A percentile compares a stretch with the other conserved stretches of the same genome.
Evolutionary conservation across 2,113 vertebrate species (phyloP).

Genomic region (Camelus bactrianus): DNA sequence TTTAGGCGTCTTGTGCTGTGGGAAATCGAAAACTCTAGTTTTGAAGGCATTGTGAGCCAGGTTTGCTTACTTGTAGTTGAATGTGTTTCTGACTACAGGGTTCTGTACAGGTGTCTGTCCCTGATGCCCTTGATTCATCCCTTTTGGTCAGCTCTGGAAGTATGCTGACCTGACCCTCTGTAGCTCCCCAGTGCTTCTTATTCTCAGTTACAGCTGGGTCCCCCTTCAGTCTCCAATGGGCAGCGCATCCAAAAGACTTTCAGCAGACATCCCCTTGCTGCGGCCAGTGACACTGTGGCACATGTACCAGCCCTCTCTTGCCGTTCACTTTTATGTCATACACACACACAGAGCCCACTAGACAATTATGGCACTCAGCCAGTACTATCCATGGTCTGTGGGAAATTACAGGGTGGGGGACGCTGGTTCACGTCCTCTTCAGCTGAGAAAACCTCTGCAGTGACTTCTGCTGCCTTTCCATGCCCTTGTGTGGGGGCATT

Average conservation of each 20-base stretch:
- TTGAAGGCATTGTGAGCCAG: not conserved
- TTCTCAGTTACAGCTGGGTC: not conserved
- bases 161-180: not conserved
- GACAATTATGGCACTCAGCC: not conserved
- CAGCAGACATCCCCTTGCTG: not conserved
- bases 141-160: not conserved
- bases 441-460: not conserved
- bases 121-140: not conserved
- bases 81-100: fast-evolving
- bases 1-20: not conserved
- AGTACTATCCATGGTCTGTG: not conserved
- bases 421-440: not conserved
- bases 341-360: not conserved
- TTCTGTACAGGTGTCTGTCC: not conserved
- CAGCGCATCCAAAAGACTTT: not conserved
- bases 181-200: not conserved
- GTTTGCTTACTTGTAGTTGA: not conserved
- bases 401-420: not conserved
- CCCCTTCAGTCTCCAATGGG: not conserved
- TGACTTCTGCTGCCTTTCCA: not conserved
- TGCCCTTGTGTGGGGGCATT: too few species aligned
- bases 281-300: not conserved
- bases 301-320: not conserved
- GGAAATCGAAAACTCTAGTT: not conserved
- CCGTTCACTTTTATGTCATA: not conserved